Evolutionary conservation across 2,797 vertebrate species (phyloP).

Genomic region (Chloroceryle inda): DNA sequence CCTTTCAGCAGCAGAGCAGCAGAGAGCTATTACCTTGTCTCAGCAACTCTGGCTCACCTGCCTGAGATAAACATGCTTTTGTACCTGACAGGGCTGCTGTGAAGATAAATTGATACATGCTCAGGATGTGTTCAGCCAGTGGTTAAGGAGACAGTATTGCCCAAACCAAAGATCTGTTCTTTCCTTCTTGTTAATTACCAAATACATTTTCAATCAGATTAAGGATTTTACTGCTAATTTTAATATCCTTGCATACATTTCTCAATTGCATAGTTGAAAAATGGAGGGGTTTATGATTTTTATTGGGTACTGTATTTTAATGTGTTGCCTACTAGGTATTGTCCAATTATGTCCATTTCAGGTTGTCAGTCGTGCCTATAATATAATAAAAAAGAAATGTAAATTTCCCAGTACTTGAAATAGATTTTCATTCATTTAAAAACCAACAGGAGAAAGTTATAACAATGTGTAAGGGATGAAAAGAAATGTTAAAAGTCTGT

Average conservation of each 20-base stretch:
- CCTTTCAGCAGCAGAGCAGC: neutral
- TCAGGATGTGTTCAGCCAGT: neutral
- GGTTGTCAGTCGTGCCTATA: constrained; percentile 13
- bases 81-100: neutral
- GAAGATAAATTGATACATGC: neutral
- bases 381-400: constrained; percentile 51
- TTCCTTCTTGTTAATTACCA: neutral
- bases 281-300: neutral
- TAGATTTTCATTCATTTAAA: neutral
- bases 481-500: neutral
- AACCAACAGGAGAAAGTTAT: constrained; percentile 19
- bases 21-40: neutral
- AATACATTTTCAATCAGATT: neutral
- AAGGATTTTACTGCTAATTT: neutral
- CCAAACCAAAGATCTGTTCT: neutral
- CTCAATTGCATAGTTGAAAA: neutral
- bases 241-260: neutral
- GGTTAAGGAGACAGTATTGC: neutral
- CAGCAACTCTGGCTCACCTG: neutral
- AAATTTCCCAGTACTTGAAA: constrained; percentile 25
- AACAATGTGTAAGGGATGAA: constrained; percentile 4
- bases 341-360: constrained; percentile 44
- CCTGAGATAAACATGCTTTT: neutral
- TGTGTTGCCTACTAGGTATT: neutral
- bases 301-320: neutral